Evolutionary conservation across 2,888 invertebrate genomes (phyloP), one percentile per base, ranked within the genome.

Genomic region (Dynastes hyllus): DNA sequence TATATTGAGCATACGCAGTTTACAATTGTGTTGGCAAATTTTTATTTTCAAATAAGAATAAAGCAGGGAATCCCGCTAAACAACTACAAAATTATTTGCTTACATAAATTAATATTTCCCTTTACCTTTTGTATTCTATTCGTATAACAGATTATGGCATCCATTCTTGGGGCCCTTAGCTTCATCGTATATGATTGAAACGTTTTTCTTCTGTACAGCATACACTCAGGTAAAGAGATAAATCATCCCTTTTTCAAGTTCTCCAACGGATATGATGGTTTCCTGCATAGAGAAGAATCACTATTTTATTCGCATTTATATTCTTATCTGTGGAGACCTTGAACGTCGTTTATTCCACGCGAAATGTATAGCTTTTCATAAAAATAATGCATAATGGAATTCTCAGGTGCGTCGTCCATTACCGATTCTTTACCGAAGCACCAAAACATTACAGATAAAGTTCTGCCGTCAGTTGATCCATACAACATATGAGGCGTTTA

Each of bases 371-470:
- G 37, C 9, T n/a, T 69, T 69, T 51, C 51, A 50, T 69, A 22
- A 51, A 45, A 45, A 69, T 69, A 69, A 69, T 63, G 29, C 63
- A 63, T 69, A 69, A 51, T 69, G 69, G 22, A 69, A 69, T 51
- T 22, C 69, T 69, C 50, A 51, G 8, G 29, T 69, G 67, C 45
- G 27, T 69, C 69, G 69, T 69, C 29, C 51, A 69, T 69, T 69
- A 69, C 50, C 51, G n/a, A 69, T 27, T 29, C 27, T 51, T 51
- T 63, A 29, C 63, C 22, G 16, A n/a, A 2, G 13, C 16, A 40
- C 6, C 32, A 4, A 16, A 11, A 16, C 8, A 37, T 29, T 65
- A 37, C 65, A 13, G 40, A 66, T 66, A 66, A 66, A 66, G n/a
- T 2, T 16, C 2, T 8, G 13, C n/a, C 2, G 45, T 9, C 8